phyloP scores from a whole-genome alignment of 2,797 vertebrate species.

The Arctocebus calabarensis region DNA sequence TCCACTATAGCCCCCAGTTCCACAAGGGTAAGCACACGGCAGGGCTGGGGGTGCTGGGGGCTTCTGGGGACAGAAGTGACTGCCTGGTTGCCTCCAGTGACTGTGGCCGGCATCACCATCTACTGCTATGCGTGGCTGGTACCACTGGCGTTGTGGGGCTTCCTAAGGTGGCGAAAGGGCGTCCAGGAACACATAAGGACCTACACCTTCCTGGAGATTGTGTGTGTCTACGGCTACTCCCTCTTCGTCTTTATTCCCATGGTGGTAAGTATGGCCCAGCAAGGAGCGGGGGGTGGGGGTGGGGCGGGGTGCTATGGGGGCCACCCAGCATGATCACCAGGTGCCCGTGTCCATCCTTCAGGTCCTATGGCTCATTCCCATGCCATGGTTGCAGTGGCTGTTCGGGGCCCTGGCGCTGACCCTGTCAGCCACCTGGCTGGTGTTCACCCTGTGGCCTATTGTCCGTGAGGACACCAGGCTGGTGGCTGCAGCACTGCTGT shows the following conservation, averaged over 20 bases:
- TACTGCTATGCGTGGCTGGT: conserved; percentile 94
- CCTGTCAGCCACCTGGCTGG: conserved; percentile 91
- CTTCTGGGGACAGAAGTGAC: background rate
- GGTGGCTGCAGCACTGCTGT: conserved; percentile 86
- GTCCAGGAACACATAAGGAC: conserved; percentile 85
- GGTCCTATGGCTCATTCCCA: conserved; percentile 92
- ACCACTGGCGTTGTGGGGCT: conserved; percentile 92
- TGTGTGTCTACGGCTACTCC: conserved; percentile 94
- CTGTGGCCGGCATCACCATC: conserved; percentile 90
- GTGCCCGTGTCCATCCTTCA: conserved; percentile 60
- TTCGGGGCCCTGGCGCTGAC: conserved; percentile 89
- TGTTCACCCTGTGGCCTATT: conserved; percentile 92
- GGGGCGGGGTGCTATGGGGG: fast-evolving
- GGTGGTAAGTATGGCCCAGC: conserved; percentile 88
- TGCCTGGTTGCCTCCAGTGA: conserved; percentile 84
- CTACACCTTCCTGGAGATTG: conserved; percentile 93
- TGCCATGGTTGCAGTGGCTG: conserved; percentile 90
- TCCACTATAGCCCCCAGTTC: conserved; percentile 92
- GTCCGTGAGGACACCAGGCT: conserved; percentile 90
- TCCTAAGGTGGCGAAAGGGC: conserved; percentile 91
- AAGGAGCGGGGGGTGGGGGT: too few species aligned
- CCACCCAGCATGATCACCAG: background rate
- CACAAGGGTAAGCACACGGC: conserved; percentile 86
- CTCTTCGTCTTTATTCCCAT: conserved; percentile 94
- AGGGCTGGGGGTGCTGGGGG: background rate